These are phyloP conservation scores for Pionites leucogaster DNA, from an alignment of 2,113 vertebrate species.

Conservation along the genomic window DNA sequence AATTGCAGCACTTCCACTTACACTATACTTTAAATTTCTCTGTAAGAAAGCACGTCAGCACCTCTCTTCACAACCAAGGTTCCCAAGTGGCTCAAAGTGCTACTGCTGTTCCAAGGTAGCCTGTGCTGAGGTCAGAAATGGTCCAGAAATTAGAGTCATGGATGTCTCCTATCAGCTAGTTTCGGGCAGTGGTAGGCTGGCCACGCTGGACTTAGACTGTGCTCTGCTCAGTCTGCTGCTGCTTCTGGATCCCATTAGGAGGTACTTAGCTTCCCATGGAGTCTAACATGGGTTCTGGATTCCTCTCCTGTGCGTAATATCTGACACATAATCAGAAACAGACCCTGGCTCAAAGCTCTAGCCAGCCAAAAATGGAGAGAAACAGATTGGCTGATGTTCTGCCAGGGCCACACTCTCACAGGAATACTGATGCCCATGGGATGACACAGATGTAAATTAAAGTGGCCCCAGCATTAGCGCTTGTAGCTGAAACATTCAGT, in stretches of 20 bases:
- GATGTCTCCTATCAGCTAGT: neutral
- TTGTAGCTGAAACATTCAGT: neutral
- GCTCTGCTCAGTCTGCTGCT: neutral
- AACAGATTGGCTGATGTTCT: neutral
- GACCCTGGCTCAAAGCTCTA: neutral
- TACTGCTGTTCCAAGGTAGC: neutral
- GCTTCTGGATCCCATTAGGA: constrained; percentile 46
- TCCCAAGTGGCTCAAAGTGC: neutral
- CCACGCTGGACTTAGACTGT: neutral
- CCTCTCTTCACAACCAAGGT: neutral
- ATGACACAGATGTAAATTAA: neutral
- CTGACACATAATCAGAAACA: constrained; percentile 57
- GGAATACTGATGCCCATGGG: neutral
- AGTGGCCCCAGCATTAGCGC: neutral
- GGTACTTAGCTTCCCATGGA: constrained; percentile 27
- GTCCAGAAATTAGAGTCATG: neutral
- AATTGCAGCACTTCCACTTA: neutral
- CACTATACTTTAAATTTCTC: neutral
- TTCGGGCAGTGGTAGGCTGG: neutral
- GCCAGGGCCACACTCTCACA: neutral
- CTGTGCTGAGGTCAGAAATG: neutral
- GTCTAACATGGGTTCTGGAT: constrained; percentile 3
- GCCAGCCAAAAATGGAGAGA: constrained; percentile 48
- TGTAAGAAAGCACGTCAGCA: neutral
- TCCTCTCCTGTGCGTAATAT: constrained; percentile 48